phyloP scores from a whole-genome alignment of 1,140 invertebrate genomes.

The Potamilus streckersoni region DNA sequence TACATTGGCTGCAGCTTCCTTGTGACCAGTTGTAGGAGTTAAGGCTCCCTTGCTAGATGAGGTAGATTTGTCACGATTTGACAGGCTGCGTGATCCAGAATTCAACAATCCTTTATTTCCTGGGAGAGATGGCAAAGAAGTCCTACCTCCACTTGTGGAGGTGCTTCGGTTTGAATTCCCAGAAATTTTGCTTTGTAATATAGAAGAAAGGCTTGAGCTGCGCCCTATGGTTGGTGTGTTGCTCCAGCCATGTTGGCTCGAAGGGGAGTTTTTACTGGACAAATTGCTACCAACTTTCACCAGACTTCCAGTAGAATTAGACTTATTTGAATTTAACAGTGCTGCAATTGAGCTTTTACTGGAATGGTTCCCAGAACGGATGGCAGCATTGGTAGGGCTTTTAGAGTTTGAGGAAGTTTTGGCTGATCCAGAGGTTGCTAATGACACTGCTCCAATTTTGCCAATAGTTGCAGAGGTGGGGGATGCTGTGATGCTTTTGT shows the following conservation, averaged over 20 bases:
- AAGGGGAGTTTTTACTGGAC: conserved; percentile 15
- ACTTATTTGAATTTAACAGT: conserved; percentile 22
- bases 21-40: conserved; percentile 23
- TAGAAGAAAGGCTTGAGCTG: background rate
- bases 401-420: conserved; percentile 26
- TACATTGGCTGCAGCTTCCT: conserved; percentile 36
- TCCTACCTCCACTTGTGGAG: conserved; percentile 21
- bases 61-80: conserved; percentile 33
- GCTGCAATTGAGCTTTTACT: conserved; percentile 9
- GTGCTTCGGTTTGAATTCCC: conserved; percentile 8
- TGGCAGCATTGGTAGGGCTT: conserved; percentile 16
- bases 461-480: conserved; percentile 45
- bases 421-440: conserved; percentile 39
- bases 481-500: conserved; percentile 60
- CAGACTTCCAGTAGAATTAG: background rate
- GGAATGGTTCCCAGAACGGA: background rate
- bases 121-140: conserved; percentile 32
- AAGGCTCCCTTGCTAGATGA: conserved; percentile 37
- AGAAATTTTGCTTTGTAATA: background rate
- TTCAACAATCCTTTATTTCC: conserved; percentile 34
- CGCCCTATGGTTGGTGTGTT: conserved; percentile 10
- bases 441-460: conserved; percentile 42
- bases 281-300: background rate
- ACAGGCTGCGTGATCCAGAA: conserved; percentile 27
- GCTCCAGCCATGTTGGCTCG: background rate